Conservation (phyloP, 2,888 invertebrate genomes). For the Pyrrhosoma nymphula region DNA sequence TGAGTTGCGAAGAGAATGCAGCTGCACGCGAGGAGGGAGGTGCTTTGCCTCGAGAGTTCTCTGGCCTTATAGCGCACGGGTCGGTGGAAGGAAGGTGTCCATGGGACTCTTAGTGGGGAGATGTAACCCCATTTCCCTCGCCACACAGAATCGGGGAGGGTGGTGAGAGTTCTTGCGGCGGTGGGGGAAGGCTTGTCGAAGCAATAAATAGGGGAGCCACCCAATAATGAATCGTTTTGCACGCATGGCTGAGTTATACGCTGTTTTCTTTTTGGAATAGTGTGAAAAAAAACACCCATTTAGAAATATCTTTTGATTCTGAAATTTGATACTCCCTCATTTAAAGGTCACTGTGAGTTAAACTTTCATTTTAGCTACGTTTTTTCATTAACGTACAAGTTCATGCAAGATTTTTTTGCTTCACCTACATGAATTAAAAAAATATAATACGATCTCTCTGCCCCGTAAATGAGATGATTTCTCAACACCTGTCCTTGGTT, state of each 20-base stretch:
- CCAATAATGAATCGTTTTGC: not conserved
- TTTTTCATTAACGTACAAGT: too few species aligned
- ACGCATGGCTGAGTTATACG: not conserved
- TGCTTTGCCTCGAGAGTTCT: not conserved
- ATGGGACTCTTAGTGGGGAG: constrained; percentile 40
- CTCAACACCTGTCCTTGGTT: not conserved
- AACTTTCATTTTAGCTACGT: not conserved
- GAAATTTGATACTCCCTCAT: not conserved
- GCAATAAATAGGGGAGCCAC: not conserved
- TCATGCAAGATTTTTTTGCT: too few species aligned
- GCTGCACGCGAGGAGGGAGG: not conserved
- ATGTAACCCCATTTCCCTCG: constrained; percentile 62
- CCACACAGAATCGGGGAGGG: constrained; percentile 21
- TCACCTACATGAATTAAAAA: not conserved
- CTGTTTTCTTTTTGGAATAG: not conserved
- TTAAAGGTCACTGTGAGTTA: not conserved
- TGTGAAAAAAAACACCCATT: not conserved
- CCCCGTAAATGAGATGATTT: not conserved
- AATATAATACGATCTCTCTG: not conserved
- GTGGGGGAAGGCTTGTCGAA: constrained; percentile 4
- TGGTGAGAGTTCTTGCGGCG: not conserved
- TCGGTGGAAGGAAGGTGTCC: constrained; percentile 45
- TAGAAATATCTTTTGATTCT: not conserved
- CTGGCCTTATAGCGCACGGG: constrained; percentile 20
- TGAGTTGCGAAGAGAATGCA: constrained; percentile 34